Percentiles rank a stretch among this genome's conserved stretches.
Evolutionary conservation across 2,113 vertebrate species (phyloP).

Genomic region (Scolopax mira): DNA sequence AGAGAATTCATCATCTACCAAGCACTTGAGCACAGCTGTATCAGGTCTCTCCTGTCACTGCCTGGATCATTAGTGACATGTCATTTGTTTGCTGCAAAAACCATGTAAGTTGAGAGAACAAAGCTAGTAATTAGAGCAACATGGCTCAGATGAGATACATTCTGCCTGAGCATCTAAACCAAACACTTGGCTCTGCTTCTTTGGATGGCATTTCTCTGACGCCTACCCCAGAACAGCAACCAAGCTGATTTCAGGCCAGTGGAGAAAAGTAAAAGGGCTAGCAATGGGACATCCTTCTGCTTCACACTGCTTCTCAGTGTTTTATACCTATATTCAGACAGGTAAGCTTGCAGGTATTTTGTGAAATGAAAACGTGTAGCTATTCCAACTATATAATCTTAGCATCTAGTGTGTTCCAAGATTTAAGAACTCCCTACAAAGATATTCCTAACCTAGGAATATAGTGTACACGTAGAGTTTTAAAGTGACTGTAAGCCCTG

Average conservation of each 20-base stretch:
- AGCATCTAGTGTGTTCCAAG: not conserved
- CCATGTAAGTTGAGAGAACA: not conserved
- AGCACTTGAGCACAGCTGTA: conserved; percentile 16
- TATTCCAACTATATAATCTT: not conserved
- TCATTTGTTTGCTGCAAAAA: conserved; percentile 52
- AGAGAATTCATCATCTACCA: not conserved
- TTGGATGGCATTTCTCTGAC: conserved; percentile 53
- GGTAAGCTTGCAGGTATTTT: not conserved
- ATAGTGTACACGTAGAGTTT: not conserved
- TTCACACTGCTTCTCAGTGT: not conserved
- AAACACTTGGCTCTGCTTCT: conserved; percentile 59
- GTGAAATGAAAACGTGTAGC: not conserved
- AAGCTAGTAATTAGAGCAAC: conserved; percentile 41
- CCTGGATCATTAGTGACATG: not conserved
- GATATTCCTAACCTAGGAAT: not conserved
- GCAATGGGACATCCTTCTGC: not conserved
- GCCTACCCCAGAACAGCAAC: conserved; percentile 31
- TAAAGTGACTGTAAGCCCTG: not conserved
- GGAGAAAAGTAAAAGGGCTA: not conserved
- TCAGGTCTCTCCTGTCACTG: not conserved
- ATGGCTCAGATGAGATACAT: not conserved
- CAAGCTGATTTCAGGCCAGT: conserved; percentile 26
- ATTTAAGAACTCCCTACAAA: not conserved
- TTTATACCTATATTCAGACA: not conserved
- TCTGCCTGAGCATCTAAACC: conserved; percentile 50